A percentile compares a stretch with the other conserved stretches of the same genome.
Evolutionary conservation across 2,797 vertebrate species (phyloP).

Genomic region (Onychomys arenicola): DNA sequence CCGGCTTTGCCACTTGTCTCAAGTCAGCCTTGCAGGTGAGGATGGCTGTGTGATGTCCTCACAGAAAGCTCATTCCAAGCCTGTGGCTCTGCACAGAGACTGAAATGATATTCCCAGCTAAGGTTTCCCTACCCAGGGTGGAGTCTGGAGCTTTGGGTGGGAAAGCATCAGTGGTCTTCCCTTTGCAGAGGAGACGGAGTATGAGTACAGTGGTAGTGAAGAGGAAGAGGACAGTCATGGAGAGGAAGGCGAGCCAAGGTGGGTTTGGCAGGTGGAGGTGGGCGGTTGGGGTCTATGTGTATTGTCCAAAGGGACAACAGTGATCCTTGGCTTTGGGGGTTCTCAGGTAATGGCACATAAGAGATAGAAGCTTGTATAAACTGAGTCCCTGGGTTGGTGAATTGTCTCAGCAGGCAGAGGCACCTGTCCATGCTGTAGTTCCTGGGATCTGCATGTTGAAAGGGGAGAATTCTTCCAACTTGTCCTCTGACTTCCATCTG

Average conservation of each 20-base stretch:
- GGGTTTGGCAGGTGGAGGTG: constrained; percentile 14
- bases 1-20: neutral
- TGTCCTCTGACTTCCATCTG: neutral
- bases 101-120: neutral
- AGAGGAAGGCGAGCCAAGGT: constrained; percentile 96
- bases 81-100: neutral
- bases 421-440: neutral
- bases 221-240: constrained; percentile 96
- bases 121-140: constrained; percentile 43
- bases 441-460: neutral
- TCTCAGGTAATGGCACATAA: neutral
- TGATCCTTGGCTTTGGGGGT: neutral
- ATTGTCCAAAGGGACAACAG: neutral
- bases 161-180: constrained; percentile 35
- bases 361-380: neutral
- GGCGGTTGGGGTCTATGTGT: neutral
- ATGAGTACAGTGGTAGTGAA: constrained; percentile 96
- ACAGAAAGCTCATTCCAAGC: neutral
- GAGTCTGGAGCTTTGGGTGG: constrained; percentile 39
- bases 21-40: neutral
- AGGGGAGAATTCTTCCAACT: neutral
- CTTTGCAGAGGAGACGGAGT: constrained; percentile 94
- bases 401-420: neutral
- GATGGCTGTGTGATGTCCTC: neutral
- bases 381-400: neutral